Evolutionary conservation across 2,113 vertebrate species (phyloP).

Genomic region (Nerophis lumbriciformis): DNA sequence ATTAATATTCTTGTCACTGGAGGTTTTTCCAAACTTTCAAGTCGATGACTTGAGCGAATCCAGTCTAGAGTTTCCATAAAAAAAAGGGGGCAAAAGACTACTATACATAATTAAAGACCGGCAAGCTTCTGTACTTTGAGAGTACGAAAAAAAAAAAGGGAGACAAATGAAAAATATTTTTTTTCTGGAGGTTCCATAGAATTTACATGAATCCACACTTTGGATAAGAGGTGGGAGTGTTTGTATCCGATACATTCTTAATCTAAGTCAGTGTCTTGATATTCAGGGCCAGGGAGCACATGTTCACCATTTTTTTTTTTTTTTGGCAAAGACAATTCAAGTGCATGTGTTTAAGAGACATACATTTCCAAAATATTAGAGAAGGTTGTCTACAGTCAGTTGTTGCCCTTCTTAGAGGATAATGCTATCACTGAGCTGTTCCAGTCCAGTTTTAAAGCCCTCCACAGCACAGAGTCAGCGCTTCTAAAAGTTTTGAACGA

Average conservation of each 20-base stretch:
- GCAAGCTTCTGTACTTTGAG: slow-evolving; percentile 78
- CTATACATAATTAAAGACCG: slow-evolving; percentile 83
- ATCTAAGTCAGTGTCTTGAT: slow-evolving; percentile 54
- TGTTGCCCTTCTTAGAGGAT: too few species aligned
- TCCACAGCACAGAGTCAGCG: too few species aligned
- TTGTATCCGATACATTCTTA: slow-evolving; percentile 55
- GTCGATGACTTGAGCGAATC: slow-evolving; percentile 92
- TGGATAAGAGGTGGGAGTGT: slow-evolving; percentile 55
- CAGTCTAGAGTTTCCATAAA: slow-evolving; percentile 84
- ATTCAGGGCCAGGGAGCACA: slow-evolving; percentile 46
- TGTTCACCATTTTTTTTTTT: slow-evolving; percentile 33
- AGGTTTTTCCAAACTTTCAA: slow-evolving; percentile 98
- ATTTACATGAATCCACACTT: slow-evolving; percentile 71
- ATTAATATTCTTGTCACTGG: slow-evolving; percentile 99
- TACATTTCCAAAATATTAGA: too few species aligned
- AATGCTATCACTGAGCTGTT: too few species aligned
- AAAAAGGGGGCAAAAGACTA: slow-evolving; percentile 88
- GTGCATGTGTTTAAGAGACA: too few species aligned
- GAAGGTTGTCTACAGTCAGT: too few species aligned
- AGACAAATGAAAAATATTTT: slow-evolving; percentile 52
- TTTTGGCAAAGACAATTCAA: slow-evolving; percentile 41
- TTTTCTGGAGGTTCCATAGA: slow-evolving; percentile 66
- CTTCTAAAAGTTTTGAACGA: too few species aligned
- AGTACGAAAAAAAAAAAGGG: slow-evolving; percentile 34
- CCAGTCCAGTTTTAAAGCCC: too few species aligned